Percentiles rank a stretch among this genome's conserved stretches.
These are phyloP conservation scores for Drosophila pectinifera DNA, from an alignment of 1,140 invertebrate species.

Conservation along the genomic window DNA sequence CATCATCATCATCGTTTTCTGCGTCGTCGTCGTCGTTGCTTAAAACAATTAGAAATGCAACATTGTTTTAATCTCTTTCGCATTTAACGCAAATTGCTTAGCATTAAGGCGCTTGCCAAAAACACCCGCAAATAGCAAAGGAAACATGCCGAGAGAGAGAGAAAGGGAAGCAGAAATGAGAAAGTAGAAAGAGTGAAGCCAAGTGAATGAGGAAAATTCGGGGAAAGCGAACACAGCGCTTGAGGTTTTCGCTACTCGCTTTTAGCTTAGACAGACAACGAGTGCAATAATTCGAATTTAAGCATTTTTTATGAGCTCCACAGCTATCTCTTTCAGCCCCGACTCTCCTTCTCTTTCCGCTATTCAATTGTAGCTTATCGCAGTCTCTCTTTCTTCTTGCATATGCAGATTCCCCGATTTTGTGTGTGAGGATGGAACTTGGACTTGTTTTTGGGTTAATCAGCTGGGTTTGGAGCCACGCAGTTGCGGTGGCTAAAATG, in stretches of 20 bases:
- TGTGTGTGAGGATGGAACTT: not conserved
- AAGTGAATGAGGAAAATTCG: conserved; percentile 45
- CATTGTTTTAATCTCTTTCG: conserved; percentile 83
- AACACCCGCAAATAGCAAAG: conserved; percentile 55
- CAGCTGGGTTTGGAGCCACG: conserved; percentile 42
- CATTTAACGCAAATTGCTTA: conserved; percentile 81
- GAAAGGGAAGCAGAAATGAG: not conserved
- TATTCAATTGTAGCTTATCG: conserved; percentile 36
- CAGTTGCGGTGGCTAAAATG: conserved; percentile 37
- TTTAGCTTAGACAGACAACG: conserved; percentile 39
- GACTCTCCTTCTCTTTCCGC: conserved; percentile 14
- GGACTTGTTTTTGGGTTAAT: conserved; percentile 53
- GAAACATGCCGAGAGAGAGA: conserved; percentile 18
- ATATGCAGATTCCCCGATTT: conserved; percentile 28
- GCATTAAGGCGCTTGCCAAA: conserved; percentile 71
- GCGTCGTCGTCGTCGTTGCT: conserved; percentile 56
- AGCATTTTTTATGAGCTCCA: conserved; percentile 62
- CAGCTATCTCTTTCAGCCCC: conserved; percentile 29
- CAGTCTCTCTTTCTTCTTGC: conserved; percentile 3
- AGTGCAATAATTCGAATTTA: conserved; percentile 79
- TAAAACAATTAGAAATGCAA: conserved; percentile 84
- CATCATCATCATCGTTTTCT: conserved; percentile 20
- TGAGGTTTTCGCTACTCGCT: conserved; percentile 39
- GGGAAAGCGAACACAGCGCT: conserved; percentile 30
- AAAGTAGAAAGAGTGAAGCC: not conserved